Base-by-base conservation (phyloP, 1,140 invertebrate genomes). In the Himalopsyche phryganea region DNA sequence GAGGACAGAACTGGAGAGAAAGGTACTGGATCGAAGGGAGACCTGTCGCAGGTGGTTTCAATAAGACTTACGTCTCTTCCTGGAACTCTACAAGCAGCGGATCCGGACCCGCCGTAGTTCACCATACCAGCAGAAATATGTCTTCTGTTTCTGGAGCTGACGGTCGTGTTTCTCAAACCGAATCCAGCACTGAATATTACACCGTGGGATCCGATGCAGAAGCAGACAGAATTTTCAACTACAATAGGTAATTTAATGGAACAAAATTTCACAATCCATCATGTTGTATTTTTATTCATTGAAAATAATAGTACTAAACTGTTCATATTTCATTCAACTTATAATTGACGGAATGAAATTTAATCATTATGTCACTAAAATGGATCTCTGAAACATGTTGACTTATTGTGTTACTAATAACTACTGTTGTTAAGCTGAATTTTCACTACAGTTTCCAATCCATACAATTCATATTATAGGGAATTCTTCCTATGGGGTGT, bases 171-270 rank as follows among this genome's bases (percentile, higher is more conserved):
- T 54, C 45, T 18, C 18, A 68, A 0, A 67, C 69, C 1, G 67
- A 70, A 14, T 66, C 47, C 38, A 68, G 66, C 42, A 69, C 66
- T 2, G 64, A 68, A 52, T 66, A 61, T 33, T 60, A 65, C 41
- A 65, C 53, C n/a, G 11, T 61, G 15, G 62, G 61, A 10, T 41
- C 45, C 1, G 74, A 76, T 65, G 74, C 74, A 19, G 75, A 78
- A 66, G 66, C 67, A 61, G 74, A 74, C 17, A 75, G 72, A 50
- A 75, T 72, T 35, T 77, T 73, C 61, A 63, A 52, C 28, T 73
- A 76, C 63, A 65, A 61, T 75, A 76, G 69, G 72, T 69, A 71
- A 53, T 38, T 36, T 2, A 33, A 15, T 4, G 19, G 14, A 23
- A 11, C 15, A 42, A 14, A 42, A 42, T 6, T n/a, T n/a, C n/a